Evolutionary conservation across 2,797 vertebrate species (phyloP).

Genomic region (Lutjanus campechanus): DNA sequence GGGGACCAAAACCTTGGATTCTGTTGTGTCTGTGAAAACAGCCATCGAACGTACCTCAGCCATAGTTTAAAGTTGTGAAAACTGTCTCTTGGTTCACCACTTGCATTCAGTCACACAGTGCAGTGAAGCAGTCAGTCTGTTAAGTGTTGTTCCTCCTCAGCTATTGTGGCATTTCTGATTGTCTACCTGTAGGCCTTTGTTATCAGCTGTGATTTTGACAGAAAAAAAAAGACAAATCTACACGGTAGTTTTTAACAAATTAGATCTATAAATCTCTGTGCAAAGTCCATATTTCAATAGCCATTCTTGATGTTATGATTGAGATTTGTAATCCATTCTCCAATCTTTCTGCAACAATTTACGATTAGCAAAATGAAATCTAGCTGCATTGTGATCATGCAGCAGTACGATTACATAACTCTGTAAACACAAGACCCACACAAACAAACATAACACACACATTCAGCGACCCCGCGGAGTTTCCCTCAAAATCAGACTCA

Average conservation of each 20-base stretch:
- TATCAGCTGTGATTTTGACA: not conserved
- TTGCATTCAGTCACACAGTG: not conserved
- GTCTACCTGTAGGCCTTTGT: not conserved
- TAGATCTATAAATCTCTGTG: not conserved
- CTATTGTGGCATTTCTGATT: not conserved
- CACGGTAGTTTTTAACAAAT: not conserved
- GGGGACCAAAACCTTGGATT: no score
- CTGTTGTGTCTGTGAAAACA: no score
- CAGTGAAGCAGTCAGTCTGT: not conserved
- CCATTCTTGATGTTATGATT: not conserved
- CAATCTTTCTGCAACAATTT: not conserved
- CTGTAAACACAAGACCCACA: slow-evolving; percentile 22
- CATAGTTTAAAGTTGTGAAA: not conserved
- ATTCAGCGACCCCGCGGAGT: not conserved
- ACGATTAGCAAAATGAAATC: not conserved
- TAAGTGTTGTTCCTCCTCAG: not conserved
- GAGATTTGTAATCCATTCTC: not conserved
- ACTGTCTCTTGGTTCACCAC: not conserved
- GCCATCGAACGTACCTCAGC: no score
- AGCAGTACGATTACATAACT: slow-evolving; percentile 45
- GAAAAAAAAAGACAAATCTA: not conserved
- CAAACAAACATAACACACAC: not conserved
- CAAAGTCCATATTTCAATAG: not conserved
- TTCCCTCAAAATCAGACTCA: slow-evolving; percentile 30
- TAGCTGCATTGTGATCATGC: not conserved